Conservation (phyloP, 2,113 vertebrate genomes). For the Gorilla gorilla region DNA sequence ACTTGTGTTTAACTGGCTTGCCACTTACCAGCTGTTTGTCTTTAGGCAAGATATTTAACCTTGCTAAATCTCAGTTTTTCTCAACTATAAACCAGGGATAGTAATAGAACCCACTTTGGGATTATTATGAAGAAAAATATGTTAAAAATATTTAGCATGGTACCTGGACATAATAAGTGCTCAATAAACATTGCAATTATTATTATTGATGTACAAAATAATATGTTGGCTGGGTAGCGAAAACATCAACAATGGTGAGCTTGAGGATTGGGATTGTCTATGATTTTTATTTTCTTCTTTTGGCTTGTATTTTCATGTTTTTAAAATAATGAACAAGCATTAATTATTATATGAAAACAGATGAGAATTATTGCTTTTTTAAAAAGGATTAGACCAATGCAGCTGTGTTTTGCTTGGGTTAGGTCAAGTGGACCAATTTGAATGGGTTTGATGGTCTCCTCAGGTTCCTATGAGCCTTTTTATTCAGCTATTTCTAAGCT, state of each 20-base stretch:
- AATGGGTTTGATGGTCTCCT: neutral
- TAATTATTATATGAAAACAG: slow-evolving; percentile 18
- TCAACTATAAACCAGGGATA: neutral
- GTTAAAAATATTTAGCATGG: neutral
- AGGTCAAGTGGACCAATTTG: slow-evolving; percentile 21
- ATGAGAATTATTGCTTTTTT: neutral
- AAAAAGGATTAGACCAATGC: neutral
- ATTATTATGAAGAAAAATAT: neutral
- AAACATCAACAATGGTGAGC: neutral
- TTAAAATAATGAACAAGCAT: neutral
- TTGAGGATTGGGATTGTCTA: neutral
- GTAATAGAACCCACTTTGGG: neutral
- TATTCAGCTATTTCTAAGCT: neutral
- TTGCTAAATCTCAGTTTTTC: neutral
- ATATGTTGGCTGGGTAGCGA: neutral
- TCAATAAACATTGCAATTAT: neutral
- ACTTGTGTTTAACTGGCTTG: neutral
- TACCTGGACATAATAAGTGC: neutral
- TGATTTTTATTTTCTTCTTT: slow-evolving; percentile 47
- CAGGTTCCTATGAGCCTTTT: neutral
- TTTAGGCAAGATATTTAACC: neutral
- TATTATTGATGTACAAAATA: slow-evolving; percentile 1
- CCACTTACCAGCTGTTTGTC: neutral
- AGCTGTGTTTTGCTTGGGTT: neutral
- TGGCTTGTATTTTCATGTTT: neutral